Conservation (phyloP, 2,888 invertebrate species). For the Pachycephus smyrnensis region DNA sequence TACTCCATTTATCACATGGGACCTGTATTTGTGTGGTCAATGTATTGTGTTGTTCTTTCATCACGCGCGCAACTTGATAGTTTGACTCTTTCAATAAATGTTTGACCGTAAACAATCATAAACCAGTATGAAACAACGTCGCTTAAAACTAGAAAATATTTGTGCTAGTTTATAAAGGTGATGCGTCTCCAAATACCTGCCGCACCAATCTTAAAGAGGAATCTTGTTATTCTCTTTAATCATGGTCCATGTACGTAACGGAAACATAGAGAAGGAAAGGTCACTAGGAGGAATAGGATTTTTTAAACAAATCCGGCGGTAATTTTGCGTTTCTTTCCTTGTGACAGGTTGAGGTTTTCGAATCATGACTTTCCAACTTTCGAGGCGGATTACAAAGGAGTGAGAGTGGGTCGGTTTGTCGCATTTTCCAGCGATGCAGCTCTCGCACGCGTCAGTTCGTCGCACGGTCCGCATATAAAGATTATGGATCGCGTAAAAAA, state of each 20-base stretch:
- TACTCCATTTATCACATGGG: no score
- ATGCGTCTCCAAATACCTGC: no score
- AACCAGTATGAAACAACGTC: not conserved
- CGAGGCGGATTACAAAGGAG: not conserved
- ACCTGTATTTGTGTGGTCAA: no score
- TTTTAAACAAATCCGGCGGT: not conserved
- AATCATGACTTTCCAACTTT: conserved; percentile 1
- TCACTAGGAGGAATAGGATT: not conserved
- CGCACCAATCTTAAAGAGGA: no score
- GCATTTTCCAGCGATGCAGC: conserved; percentile 3
- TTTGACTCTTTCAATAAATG: no score
- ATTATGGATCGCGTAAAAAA: not conserved
- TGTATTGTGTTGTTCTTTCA: no score
- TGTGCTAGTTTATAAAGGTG: no score
- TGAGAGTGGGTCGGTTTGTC: not conserved
- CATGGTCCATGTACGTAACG: not conserved
- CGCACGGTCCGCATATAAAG: conserved; percentile 1
- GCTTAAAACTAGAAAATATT: not conserved
- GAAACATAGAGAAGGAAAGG: not conserved
- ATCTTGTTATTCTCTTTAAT: no score
- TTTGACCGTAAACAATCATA: no score
- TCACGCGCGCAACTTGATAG: no score
- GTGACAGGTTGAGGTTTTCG: not conserved
- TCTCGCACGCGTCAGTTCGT: not conserved
- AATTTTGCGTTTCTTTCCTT: not conserved